Evolutionary conservation across 2,797 vertebrate genomes (phyloP).

Genomic region (Lagorchestes hirsutus): DNA sequence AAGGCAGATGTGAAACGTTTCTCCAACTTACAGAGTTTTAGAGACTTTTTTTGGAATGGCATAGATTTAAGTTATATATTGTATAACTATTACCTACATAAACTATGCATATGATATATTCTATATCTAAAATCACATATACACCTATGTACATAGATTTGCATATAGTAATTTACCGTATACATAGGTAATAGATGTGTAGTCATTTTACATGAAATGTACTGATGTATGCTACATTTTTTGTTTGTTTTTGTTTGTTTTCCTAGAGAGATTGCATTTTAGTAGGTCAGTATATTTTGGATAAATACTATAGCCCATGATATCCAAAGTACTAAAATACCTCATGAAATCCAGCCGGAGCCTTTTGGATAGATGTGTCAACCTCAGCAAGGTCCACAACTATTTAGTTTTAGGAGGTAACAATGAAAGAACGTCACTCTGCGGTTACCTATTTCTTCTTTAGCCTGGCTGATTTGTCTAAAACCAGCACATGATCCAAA

Average conservation of each 20-base stretch:
- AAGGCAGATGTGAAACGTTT: not conserved
- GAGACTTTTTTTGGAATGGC: not conserved
- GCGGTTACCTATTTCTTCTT: not conserved
- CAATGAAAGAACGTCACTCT: not conserved
- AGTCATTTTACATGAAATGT: not conserved
- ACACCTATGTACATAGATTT: not conserved
- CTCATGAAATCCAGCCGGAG: not conserved
- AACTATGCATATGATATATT: not conserved
- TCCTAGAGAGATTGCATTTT: not conserved
- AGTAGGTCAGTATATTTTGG: not conserved
- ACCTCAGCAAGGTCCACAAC: no score
- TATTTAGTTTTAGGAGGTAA: not conserved
- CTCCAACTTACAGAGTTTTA: not conserved
- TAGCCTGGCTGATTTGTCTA: not conserved
- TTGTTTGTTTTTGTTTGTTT: not conserved
- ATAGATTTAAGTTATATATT: not conserved
- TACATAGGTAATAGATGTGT: not conserved
- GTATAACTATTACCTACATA: not conserved
- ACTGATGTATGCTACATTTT: not conserved
- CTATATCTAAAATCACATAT: not conserved
- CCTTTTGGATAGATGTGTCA: not conserved
- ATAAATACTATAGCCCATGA: not conserved
- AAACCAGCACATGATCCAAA: not conserved
- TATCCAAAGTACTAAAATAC: not conserved
- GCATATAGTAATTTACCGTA: not conserved